Conservation (phyloP, 1,140 invertebrate genomes). For the Drosophila prosaltans region DNA sequence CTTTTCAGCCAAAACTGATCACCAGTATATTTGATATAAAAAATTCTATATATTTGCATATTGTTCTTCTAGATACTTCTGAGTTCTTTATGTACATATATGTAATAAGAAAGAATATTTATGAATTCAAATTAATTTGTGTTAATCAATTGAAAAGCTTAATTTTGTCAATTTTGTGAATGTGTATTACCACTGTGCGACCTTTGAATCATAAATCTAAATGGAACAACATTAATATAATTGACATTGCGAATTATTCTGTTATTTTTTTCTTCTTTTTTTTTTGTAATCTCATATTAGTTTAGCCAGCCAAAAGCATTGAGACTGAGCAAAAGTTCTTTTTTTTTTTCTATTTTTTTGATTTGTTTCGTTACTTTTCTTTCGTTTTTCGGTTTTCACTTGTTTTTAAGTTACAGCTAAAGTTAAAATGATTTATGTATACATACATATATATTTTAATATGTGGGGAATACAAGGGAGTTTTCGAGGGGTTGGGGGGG, state of each 20-base stretch:
- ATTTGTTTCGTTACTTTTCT: neutral
- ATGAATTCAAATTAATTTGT: no score
- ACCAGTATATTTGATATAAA: no score
- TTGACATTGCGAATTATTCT: neutral
- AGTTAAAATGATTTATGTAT: conserved; percentile 16
- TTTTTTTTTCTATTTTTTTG: neutral
- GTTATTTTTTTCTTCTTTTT: neutral
- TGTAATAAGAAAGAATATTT: no score
- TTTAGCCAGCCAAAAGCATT: conserved; percentile 9
- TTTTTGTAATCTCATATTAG: neutral
- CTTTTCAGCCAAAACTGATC: no score
- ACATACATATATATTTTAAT: conserved; percentile 14
- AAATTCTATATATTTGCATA: no score
- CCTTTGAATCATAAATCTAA: neutral
- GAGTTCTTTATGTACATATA: no score
- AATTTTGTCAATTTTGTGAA: no score
- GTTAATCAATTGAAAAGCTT: no score
- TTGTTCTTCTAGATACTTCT: no score
- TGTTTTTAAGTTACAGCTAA: neutral
- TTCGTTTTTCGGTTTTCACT: no score
- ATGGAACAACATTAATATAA: conserved; percentile 13
- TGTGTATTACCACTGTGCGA: neutral
- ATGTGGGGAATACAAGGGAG: neutral
- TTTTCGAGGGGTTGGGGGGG: neutral
- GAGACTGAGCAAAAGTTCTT: conserved; percentile 8